Evolutionary conservation across 2,888 invertebrate genomes (phyloP).

Genomic region (Cosmia trapezina): DNA sequence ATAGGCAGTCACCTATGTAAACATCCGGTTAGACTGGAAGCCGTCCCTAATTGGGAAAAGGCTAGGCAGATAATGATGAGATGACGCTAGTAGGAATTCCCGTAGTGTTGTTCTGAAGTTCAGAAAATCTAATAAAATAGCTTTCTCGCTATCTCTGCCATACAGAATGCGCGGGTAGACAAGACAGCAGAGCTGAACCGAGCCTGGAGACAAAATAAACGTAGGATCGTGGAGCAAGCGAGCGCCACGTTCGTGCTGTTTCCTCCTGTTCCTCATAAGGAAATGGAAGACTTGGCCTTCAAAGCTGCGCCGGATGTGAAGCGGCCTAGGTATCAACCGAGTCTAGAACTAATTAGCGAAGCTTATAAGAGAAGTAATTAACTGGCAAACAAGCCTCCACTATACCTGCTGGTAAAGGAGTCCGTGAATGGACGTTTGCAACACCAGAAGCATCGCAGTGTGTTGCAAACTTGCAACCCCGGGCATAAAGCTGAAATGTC

Average conservation of each 20-base stretch:
- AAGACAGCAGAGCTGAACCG: slow-evolving; percentile 66
- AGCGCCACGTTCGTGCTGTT: slow-evolving; percentile 76
- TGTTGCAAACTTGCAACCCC: too few species aligned
- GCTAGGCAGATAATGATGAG: background rate
- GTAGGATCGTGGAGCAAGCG: slow-evolving; percentile 70
- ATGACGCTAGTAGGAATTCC: background rate
- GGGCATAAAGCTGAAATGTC: too few species aligned
- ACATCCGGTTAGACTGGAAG: background rate
- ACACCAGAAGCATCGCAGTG: too few species aligned
- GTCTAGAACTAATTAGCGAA: too few species aligned
- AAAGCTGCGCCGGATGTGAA: slow-evolving; percentile 67
- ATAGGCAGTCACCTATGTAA: background rate
- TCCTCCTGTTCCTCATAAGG: slow-evolving; percentile 68
- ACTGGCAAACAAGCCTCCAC: too few species aligned
- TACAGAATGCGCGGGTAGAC: slow-evolving; percentile 67
- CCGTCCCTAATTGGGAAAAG: background rate
- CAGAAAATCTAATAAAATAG: background rate
- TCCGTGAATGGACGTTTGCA: too few species aligned
- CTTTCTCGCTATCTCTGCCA: background rate
- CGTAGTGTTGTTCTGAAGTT: background rate
- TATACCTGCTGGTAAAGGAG: too few species aligned
- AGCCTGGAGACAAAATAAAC: slow-evolving; percentile 74
- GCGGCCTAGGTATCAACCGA: slow-evolving; percentile 73
- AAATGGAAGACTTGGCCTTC: slow-evolving; percentile 76
- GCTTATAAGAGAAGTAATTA: too few species aligned